Conservation (phyloP, 2,113 vertebrate species). For the Austrofundulus limnaeus region DNA sequence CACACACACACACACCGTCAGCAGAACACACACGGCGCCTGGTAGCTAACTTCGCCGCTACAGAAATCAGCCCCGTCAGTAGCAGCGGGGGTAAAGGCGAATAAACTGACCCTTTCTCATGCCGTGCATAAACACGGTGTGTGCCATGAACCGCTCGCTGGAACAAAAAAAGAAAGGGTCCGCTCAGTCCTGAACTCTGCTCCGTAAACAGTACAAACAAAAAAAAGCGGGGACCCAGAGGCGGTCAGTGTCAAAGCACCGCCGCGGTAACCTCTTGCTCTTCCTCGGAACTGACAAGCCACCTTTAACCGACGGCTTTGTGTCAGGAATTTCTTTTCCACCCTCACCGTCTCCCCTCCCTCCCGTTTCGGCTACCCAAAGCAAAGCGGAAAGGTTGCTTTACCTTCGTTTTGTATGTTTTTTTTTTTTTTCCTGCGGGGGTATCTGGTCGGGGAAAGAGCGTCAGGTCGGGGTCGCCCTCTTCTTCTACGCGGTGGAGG, state of each 20-base stretch:
- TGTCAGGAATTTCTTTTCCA: slow-evolving; percentile 74
- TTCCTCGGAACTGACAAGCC: slow-evolving; percentile 84
- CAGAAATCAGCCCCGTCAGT: slow-evolving; percentile 43
- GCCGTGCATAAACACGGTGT: slow-evolving; percentile 40
- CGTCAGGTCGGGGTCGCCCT: slow-evolving; percentile 84
- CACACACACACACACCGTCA: slow-evolving; percentile 12
- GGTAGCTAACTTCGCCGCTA: slow-evolving; percentile 54
- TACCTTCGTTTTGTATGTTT: slow-evolving; percentile 68
- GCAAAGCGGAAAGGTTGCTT: slow-evolving; percentile 76
- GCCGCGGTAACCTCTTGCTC: slow-evolving; percentile 76
- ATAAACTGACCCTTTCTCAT: slow-evolving; percentile 68
- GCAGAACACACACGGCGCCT: neutral
- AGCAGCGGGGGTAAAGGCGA: slow-evolving; percentile 29
- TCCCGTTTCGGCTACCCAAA: slow-evolving; percentile 60
- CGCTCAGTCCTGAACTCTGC: slow-evolving; percentile 62
- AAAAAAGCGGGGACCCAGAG: slow-evolving; percentile 23
- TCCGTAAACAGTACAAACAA: slow-evolving; percentile 25
- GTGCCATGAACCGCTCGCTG: slow-evolving; percentile 46
- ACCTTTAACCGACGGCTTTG: slow-evolving; percentile 87
- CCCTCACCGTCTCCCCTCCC: slow-evolving; percentile 24
- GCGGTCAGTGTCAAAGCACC: slow-evolving; percentile 62
- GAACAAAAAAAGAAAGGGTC: slow-evolving; percentile 44
- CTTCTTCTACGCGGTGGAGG: slow-evolving; percentile 83
- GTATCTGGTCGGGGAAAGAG: slow-evolving; percentile 67
- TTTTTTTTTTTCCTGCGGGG: slow-evolving; percentile 52